Base-by-base conservation (phyloP, 2,113 vertebrate genomes). In the Eulemur rufifrons region DNA sequence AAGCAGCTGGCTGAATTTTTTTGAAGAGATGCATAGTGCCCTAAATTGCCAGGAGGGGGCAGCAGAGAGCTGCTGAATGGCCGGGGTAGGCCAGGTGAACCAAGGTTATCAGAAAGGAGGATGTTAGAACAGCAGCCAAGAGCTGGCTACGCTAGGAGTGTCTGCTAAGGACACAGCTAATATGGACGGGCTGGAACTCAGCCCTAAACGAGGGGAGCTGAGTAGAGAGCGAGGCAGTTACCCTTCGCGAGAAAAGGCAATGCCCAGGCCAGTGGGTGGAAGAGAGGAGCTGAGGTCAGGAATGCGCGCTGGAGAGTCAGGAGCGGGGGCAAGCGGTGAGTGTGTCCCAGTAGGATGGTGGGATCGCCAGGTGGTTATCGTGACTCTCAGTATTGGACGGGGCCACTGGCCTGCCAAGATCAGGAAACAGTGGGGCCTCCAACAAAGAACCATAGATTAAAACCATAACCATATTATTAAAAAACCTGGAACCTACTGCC, bases 41-140 rank as follows among this genome's bases (percentile, higher is more conserved):
- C 91, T 13, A 6, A 29, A 5, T 17, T 39, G 21, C 76, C 97
- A 94, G 73, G 39, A 95, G 96, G 52, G 68, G 59, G 52, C 85
- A 95, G 95, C 66, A 95, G 94, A 96, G 82, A 86, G 94, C 85
- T 77, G 10, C 42, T 8, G 4, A 69, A 71, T 0, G 66, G 13
- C 9, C 59, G 37, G 1, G 0, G 1, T 14, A 12, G 32, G 32
- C 71, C 59, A 5, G 4, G 59, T 54, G 90, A 63, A 45, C 71
- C 69, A 45, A 63, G 76, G 84, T 86, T 71, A 47, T 84, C 88
- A 50, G 29, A 61, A 59, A 90, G 9, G 47, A 71, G 37, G 39
- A 63, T 5, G 18, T 47, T 50, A 14, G 47, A 47, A 45, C 15
- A 69, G 68, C 21, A 4, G 56, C 69, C 52, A 14, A 59, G 66